These are phyloP conservation scores for Rhagoletis pomonella DNA, from an alignment of 1,140 invertebrate species.

Conservation along the genomic window DNA sequence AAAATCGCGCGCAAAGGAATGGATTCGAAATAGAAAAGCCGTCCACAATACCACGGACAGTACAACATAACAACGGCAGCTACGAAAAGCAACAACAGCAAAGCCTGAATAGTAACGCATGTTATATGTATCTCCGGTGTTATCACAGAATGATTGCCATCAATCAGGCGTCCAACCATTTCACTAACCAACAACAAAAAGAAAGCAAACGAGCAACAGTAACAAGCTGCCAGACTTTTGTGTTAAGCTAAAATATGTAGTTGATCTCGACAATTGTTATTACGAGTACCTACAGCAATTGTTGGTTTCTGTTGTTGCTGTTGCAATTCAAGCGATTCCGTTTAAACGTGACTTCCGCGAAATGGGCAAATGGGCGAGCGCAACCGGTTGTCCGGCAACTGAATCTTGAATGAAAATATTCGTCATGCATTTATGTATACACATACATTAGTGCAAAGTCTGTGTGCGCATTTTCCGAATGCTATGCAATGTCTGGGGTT, in stretches of 20 bases:
- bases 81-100: background rate
- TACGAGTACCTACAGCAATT: background rate
- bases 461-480: background rate
- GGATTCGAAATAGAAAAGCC: background rate
- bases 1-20: background rate
- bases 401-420: constrained; percentile 33
- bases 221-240: background rate
- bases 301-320: background rate
- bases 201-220: background rate
- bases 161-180: constrained; percentile 32
- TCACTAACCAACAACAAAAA: background rate
- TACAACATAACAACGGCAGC: background rate
- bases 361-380: background rate
- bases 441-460: background rate
- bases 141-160: constrained; percentile 34
- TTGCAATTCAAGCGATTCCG: constrained; percentile 14
- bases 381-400: background rate
- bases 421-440: background rate
- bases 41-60: background rate
- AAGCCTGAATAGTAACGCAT: background rate
- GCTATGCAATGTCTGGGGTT: background rate
- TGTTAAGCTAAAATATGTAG: background rate
- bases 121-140: background rate
- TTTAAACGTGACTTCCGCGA: constrained; percentile 51
- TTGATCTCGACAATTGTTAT: constrained; percentile 42